These are phyloP conservation scores for Lithophane leautieri DNA, from an alignment of 2,888 invertebrate species.

Conservation along the genomic window DNA sequence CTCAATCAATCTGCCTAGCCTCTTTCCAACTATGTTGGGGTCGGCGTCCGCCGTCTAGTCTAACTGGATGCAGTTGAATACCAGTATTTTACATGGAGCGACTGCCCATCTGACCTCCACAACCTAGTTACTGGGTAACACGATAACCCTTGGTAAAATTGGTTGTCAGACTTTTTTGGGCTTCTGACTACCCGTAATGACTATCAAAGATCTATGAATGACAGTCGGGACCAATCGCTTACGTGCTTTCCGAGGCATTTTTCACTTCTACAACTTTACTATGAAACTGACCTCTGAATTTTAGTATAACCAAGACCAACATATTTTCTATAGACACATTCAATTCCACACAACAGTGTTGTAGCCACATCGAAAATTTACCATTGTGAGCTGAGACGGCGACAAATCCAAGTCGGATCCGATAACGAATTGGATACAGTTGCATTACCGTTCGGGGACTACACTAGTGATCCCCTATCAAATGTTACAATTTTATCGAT, in stretches of 20 bases:
- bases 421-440: conserved; percentile 87
- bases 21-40: not conserved
- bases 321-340: conserved; percentile 55
- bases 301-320: conserved; percentile 7
- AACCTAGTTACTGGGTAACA: not conserved
- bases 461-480: conserved; percentile 69
- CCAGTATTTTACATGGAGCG: not conserved
- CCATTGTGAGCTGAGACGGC: conserved; percentile 78
- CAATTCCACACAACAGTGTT: conserved; percentile 68
- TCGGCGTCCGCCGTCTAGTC: not conserved
- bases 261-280: not conserved
- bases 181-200: not conserved
- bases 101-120: not conserved
- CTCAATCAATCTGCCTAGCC: not conserved
- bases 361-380: conserved; percentile 74
- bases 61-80: not conserved
- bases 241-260: not conserved
- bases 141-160: not conserved
- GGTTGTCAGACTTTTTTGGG: not conserved
- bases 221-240: not conserved
- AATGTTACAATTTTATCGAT: conserved; percentile 66
- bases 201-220: not conserved
- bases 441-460: conserved; percentile 77
- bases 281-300: not conserved
- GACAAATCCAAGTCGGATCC: conserved; percentile 83